Conservation (phyloP, 2,113 vertebrate genomes). For the Aldabrachelys gigantea region DNA sequence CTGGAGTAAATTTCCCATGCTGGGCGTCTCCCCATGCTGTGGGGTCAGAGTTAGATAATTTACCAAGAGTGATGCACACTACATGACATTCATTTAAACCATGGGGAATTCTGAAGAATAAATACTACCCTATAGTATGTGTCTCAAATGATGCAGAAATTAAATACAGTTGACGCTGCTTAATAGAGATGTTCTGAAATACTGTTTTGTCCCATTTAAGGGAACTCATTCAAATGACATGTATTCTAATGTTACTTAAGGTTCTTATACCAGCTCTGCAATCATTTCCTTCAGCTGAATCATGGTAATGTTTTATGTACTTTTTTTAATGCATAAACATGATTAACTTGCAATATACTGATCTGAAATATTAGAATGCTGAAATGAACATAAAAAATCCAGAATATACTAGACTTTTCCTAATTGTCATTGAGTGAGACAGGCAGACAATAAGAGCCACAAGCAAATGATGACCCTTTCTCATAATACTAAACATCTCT, state of each 20-base stretch:
- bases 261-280: slow-evolving; percentile 59
- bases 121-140: background rate
- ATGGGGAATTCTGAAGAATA: background rate
- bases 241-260: slow-evolving; percentile 66
- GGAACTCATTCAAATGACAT: slow-evolving; percentile 53
- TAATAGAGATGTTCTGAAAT: background rate
- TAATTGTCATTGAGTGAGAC: slow-evolving; percentile 12
- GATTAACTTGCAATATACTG: slow-evolving; percentile 64
- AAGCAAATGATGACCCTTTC: slow-evolving; percentile 29
- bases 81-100: background rate
- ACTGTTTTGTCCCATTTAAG: slow-evolving; percentile 29
- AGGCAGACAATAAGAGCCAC: slow-evolving; percentile 52
- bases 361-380: slow-evolving; percentile 51
- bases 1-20: background rate
- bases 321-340: slow-evolving; percentile 68
- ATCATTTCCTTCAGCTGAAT: slow-evolving; percentile 51
- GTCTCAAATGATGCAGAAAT: slow-evolving; percentile 24
- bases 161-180: background rate
- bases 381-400: slow-evolving; percentile 46
- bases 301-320: slow-evolving; percentile 43
- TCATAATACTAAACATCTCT: slow-evolving; percentile 26
- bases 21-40: background rate
- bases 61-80: background rate
- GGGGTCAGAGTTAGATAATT: background rate
- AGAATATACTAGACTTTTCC: slow-evolving; percentile 60